Evolutionary conservation across 2,113 vertebrate genomes (phyloP), one percentile per base, ranked within the genome.

Genomic region (Thryonomys swinderianus): DNA sequence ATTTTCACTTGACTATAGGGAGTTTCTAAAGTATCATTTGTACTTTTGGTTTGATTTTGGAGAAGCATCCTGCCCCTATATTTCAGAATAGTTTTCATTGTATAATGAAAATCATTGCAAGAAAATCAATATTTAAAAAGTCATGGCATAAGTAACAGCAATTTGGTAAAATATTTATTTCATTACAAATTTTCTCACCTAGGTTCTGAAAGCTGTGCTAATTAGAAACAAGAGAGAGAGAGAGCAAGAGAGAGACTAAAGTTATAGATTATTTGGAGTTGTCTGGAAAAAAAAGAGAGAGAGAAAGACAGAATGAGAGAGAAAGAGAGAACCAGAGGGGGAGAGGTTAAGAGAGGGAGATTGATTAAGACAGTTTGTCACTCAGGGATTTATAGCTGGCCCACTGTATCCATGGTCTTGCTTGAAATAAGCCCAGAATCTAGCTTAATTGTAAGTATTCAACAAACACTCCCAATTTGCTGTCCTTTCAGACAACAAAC

Each of bases 381-480:
- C 13, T 37, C 78, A 27, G n/a, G 62, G 61, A 95, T 86, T 92
- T 96, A 84, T 7, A 78, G 17, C 80, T 53, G 20, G 25, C 45
- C 59, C 62, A 20, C 48, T 17, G 80, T 89, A 91, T 17, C 76
- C 21, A 95, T 55, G 86, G 45, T 83, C 27, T 62, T 85, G 59
- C 80, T 94, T 93, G 12, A 55, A 87, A 94, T 76, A 94, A 97
- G 25, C 48, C 71, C 62, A 91, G 62, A 79, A 83, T 79, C 74
- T n/a, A 79, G 61, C 30, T 96, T 94, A 96, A 95, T 69, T 96
- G 45, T 95, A 90, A 96, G 92, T 61, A 96, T 8, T 51, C 84
- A 80, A 66, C 21, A 87, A 92, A 66, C 62, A 82, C 12, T 91
- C 30, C 61, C 61, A 85, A 88, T 87, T 94, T 94, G 20, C 84